Evolutionary conservation across 2,113 vertebrate species (phyloP), one percentile per base, ranked within the genome.

Genomic region (Chloropsis cyanopogon): DNA sequence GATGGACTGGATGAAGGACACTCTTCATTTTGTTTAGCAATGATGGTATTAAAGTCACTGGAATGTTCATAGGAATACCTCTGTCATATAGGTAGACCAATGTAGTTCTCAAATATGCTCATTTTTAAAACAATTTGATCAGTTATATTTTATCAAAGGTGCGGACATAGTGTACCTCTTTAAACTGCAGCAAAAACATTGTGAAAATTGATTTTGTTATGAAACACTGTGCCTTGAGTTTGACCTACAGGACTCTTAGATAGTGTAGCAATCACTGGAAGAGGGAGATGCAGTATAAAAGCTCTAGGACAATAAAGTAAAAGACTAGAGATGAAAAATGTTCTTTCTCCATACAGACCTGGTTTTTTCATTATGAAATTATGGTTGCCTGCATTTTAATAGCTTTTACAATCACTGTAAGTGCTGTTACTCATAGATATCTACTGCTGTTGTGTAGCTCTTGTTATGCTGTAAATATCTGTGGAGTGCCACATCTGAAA

Each of bases 131-230:
- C 49, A 94, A 31, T 64, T 22, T 82, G 46, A 85, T 93, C 64
- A 50, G 47, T 66, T 90, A 12, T 81, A 57, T 61, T 93, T 95
- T 89, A 79, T 86, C 73, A 82, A 90, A 96, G 64, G 28, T 94
- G 60, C 71, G 63, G 69, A 84, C 44, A 92, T 96, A 96, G 85
- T 73, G 46, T 78, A 77, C 72, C 42, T 89, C 79, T 96, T 95
- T 73, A 92, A 96, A 94, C 63, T 83, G 44, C 66, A 84, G 66
- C 72, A 92, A 94, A 97, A 97, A 84, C 78, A 33, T 75, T 86
- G 69, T 93, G 88, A 90, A 93, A 97, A 97, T 95, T 97, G 88
- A 94, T 96, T 85, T 97, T 95, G 42, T 95, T 95, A 60, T 82
- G 89, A 96, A 97, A 92, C 82, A 78, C 57, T 84, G 47, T 79